Conservation (phyloP, 2,888 invertebrate species). For the Polia nebulosa region DNA sequence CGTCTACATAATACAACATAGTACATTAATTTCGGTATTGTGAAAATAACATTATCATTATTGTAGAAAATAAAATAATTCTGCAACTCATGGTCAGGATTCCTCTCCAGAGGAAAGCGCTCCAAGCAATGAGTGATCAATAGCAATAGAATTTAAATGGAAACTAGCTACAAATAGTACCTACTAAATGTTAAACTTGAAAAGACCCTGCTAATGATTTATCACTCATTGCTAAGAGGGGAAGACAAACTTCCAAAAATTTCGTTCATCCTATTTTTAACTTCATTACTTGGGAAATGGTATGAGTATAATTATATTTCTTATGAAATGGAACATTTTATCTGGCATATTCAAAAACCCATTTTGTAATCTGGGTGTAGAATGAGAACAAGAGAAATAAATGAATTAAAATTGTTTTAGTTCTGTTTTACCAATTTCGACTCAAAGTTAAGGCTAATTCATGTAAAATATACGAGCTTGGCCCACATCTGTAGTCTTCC, state of each 20-base stretch:
- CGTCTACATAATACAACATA: slow-evolving; percentile 19
- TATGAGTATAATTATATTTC: slow-evolving; percentile 43
- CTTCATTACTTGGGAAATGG: slow-evolving; percentile 16
- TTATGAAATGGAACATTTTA: slow-evolving; percentile 53
- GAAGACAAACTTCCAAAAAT: neutral
- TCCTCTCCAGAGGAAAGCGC: neutral
- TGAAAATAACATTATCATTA: slow-evolving; percentile 17
- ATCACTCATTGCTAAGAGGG: slow-evolving; percentile 2
- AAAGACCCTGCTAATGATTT: neutral
- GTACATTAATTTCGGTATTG: slow-evolving; percentile 8
- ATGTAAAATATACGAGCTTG: slow-evolving; percentile 68
- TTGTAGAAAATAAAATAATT: slow-evolving; percentile 14
- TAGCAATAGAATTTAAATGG: neutral
- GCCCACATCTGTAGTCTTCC: slow-evolving; percentile 66
- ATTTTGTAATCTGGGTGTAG: slow-evolving; percentile 1
- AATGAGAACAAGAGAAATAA: slow-evolving; percentile 26
- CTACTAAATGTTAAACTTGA: neutral
- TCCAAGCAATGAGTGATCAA: slow-evolving; percentile 10
- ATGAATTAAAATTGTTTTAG: slow-evolving; percentile 20
- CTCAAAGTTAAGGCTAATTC: slow-evolving; percentile 52
- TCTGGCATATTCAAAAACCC: slow-evolving; percentile 10
- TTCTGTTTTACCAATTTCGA: slow-evolving; percentile 31
- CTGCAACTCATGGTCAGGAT: slow-evolving; percentile 7
- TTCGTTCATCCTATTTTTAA: neutral
- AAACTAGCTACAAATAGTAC: neutral